These are phyloP conservation scores for Neoseiulus cucumeris DNA, from an alignment of 1,140 invertebrate genomes.

Conservation along the genomic window DNA sequence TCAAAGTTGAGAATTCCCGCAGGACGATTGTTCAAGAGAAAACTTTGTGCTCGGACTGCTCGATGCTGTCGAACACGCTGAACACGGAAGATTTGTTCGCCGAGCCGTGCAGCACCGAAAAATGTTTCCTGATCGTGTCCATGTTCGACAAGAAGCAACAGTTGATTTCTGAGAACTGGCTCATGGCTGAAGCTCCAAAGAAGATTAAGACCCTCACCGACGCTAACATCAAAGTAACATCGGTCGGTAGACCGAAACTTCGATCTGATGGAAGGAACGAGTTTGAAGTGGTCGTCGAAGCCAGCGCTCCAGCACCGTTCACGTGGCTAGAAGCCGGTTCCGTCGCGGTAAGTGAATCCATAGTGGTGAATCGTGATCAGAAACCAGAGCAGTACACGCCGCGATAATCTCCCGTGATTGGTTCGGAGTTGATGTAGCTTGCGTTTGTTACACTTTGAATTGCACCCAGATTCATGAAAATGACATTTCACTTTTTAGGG, in stretches of 20 bases:
- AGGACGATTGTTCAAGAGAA: neutral
- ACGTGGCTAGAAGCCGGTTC: constrained; percentile 4
- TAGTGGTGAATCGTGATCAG: too few relatives aligned
- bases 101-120: neutral
- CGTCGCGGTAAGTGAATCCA: neutral
- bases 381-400: too few relatives aligned
- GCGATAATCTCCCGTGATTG: too few relatives aligned
- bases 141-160: neutral
- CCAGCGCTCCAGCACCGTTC: neutral
- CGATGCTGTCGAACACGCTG: neutral
- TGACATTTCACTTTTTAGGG: neutral
- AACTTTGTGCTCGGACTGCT: neutral
- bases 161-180: neutral
- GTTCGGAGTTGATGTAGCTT: too few relatives aligned
- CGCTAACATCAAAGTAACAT: neutral
- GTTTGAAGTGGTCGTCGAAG: neutral
- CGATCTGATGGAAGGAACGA: neutral
- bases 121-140: neutral
- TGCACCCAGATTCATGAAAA: too few relatives aligned
- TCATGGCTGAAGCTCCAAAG: neutral
- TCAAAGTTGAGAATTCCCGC: too few relatives aligned
- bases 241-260: neutral
- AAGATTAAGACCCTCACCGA: neutral
- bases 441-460: too few relatives aligned
- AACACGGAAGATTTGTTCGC: neutral